Evolutionary conservation across 2,888 invertebrate species (phyloP).

Genomic region (Protula sp.): DNA sequence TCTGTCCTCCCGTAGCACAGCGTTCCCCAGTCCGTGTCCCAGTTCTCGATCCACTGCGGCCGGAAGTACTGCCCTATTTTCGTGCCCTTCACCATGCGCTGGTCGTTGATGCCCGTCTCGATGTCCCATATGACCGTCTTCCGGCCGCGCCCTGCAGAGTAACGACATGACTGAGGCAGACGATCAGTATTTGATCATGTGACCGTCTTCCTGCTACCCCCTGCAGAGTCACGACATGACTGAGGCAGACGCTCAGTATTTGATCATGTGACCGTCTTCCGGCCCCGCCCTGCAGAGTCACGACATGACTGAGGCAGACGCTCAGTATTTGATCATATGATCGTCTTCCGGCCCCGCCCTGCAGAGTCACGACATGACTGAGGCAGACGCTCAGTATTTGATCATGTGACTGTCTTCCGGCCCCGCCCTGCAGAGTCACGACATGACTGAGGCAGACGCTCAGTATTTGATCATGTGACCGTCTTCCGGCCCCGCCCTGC

Average conservation of each 20-base stretch:
- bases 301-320: no score
- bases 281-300: not conserved
- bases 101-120: constrained; percentile 38
- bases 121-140: constrained; percentile 39
- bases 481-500: no score
- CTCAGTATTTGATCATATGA: no score
- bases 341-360: constrained; percentile 20
- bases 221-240: not conserved
- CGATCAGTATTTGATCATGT: no score
- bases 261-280: constrained; percentile 34
- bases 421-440: no score
- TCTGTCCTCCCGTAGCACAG: constrained; percentile 7
- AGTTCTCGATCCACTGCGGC: constrained; percentile 10
- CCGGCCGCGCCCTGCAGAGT: constrained; percentile 8
- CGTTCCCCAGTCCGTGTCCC: not conserved
- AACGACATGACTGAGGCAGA: no score
- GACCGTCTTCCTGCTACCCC: constrained; percentile 23
- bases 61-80: constrained; percentile 11
- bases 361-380: not conserved
- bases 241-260: no score
- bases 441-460: no score
- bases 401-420: no score
- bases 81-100: constrained; percentile 22
- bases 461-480: no score
- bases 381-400: no score